phyloP scores from a whole-genome alignment of 2,113 vertebrate genomes.

The Odocoileus virginianus region DNA sequence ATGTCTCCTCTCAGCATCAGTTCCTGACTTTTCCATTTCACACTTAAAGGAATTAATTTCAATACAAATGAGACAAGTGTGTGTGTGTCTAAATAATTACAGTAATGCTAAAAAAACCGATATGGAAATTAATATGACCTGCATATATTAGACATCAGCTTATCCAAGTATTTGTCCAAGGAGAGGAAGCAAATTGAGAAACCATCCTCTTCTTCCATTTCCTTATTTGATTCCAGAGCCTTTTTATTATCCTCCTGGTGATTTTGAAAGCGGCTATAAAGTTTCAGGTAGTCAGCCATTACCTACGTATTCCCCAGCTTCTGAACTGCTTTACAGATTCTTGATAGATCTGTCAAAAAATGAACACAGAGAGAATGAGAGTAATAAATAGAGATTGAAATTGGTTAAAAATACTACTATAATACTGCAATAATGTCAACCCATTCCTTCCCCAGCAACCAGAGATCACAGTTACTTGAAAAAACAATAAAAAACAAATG shows the following conservation, averaged over 20 bases:
- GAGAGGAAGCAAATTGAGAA: neutral
- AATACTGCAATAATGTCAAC: neutral
- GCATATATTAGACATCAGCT: neutral
- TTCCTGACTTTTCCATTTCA: conserved; percentile 20
- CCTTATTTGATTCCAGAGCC: neutral
- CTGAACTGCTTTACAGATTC: neutral
- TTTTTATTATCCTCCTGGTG: neutral
- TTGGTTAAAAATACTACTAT: neutral
- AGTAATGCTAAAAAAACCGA: neutral
- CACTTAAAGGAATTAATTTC: conserved; percentile 39
- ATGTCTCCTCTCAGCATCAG: neutral
- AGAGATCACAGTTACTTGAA: neutral
- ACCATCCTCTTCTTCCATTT: neutral
- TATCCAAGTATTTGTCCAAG: neutral
- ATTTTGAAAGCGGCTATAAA: neutral
- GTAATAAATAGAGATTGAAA: neutral
- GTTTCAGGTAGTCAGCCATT: neutral
- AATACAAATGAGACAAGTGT: neutral
- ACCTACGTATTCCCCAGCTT: neutral
- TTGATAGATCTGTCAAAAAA: neutral
- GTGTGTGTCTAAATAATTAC: neutral
- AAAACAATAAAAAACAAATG: conserved; percentile 29
- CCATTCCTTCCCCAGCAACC: neutral
- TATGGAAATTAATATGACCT: neutral
- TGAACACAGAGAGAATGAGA: conserved; percentile 22